Percentiles rank a stretch among this genome's conserved stretches.
These are phyloP conservation scores for Coenonympha arcania DNA, from an alignment of 2,888 invertebrate species.

Conservation along the genomic window DNA sequence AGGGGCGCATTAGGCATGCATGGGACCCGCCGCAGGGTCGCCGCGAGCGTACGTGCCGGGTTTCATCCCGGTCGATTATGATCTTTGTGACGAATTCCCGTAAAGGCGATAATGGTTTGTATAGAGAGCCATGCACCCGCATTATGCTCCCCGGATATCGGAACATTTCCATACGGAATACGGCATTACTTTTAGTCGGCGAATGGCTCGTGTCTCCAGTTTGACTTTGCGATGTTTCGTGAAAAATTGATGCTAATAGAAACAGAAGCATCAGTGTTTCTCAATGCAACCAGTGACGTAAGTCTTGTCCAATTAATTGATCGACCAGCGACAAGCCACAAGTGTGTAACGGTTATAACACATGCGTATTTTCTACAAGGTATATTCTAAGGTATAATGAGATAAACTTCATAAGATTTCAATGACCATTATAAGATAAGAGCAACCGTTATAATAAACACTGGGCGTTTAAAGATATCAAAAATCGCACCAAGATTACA, in stretches of 20 bases:
- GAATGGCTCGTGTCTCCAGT: background rate
- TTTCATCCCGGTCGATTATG: background rate
- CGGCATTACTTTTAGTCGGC: constrained; percentile 6
- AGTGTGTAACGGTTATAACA: no score
- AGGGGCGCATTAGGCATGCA: constrained; percentile 33
- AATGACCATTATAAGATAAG: no score
- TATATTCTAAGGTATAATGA: no score
- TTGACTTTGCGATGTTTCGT: background rate
- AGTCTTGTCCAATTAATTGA: no score
- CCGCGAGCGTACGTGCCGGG: constrained; percentile 11
- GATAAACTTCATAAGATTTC: no score
- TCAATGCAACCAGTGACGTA: no score
- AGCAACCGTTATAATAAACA: no score
- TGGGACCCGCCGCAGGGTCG: constrained; percentile 26
- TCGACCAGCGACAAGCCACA: no score
- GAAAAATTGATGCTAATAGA: background rate
- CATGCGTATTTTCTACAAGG: no score
- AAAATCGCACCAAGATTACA: no score
- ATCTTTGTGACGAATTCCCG: background rate
- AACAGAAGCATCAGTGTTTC: no score
- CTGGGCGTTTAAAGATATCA: no score
- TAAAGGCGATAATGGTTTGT: background rate
- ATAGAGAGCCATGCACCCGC: constrained; percentile 5
- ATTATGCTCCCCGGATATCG: constrained; percentile 15
- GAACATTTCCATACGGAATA: constrained; percentile 17